Conservation (phyloP, 1,140 invertebrate genomes). For the Chionoecetes opilio region DNA sequence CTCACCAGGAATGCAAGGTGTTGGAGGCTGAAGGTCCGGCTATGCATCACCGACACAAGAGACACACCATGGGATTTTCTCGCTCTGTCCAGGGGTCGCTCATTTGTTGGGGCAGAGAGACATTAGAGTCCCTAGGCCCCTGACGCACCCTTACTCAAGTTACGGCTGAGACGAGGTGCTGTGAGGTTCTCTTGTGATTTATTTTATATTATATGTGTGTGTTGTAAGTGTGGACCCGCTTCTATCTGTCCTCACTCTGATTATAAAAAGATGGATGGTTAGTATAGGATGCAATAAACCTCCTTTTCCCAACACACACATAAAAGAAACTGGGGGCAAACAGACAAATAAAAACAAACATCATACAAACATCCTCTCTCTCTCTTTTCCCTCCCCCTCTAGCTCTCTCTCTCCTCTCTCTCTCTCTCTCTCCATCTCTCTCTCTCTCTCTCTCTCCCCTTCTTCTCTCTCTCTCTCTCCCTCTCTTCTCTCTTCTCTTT, state of each 20-base stretch:
- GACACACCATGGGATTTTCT: neutral
- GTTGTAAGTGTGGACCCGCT: too few species aligned
- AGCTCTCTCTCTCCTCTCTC: neutral
- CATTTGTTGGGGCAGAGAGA: neutral
- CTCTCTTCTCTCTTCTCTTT: neutral
- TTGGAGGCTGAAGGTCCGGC: neutral
- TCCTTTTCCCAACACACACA: too few species aligned
- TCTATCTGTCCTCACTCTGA: too few species aligned
- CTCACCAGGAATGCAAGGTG: slow-evolving; percentile 9
- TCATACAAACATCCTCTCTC: neutral
- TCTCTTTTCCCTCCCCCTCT: neutral
- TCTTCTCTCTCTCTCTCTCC: neutral
- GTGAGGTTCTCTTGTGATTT: too few species aligned
- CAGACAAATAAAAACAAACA: too few species aligned
- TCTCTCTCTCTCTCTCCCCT: neutral
- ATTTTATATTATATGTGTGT: too few species aligned
- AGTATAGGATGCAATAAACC: too few species aligned
- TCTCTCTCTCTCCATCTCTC: neutral
- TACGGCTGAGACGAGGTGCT: too few species aligned
- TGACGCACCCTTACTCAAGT: too few species aligned
- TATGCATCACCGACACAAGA: too few species aligned
- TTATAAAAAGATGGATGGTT: too few species aligned
- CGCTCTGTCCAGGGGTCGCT: slow-evolving; percentile 22
- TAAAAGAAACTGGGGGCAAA: neutral
- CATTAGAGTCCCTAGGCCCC: too few species aligned